These are phyloP conservation scores for Drosophila crucigera DNA, from an alignment of 2,888 invertebrate species.

Conservation along the genomic window DNA sequence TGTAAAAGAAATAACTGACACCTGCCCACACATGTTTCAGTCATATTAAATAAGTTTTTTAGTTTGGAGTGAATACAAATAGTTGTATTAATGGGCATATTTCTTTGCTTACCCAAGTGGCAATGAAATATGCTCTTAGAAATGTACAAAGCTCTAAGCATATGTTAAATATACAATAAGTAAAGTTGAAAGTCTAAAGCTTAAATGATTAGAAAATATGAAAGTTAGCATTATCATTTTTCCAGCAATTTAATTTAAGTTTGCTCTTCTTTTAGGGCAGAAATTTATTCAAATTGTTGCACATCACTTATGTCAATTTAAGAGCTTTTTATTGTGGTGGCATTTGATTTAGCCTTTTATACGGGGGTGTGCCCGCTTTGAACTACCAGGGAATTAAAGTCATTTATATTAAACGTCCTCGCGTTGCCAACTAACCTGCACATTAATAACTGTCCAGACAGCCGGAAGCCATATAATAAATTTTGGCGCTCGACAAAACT, in stretches of 20 bases:
- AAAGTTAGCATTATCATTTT: too few species aligned
- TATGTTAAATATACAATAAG: neutral
- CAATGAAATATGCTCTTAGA: neutral
- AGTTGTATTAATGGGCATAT: neutral
- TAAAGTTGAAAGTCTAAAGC: neutral
- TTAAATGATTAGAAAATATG: neutral
- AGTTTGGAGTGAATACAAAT: neutral
- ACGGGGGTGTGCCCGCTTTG: constrained; percentile 6
- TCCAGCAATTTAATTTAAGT: neutral
- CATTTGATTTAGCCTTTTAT: neutral
- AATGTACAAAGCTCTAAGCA: neutral
- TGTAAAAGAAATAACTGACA: constrained; percentile 3
- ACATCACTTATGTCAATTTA: constrained; percentile 18
- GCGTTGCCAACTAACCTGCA: constrained; percentile 57
- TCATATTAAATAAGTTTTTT: constrained; percentile 11
- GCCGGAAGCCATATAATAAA: constrained; percentile 62
- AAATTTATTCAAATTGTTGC: constrained; percentile 13
- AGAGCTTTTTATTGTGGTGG: neutral
- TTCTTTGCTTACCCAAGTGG: neutral
- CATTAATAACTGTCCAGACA: constrained; percentile 66
- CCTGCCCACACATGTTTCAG: constrained; percentile 15
- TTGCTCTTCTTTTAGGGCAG: too few species aligned
- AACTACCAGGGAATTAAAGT: constrained; percentile 40
- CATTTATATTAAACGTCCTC: constrained; percentile 46
- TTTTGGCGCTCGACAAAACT: constrained; percentile 64